Percentiles rank a stretch among this genome's conserved stretches.
Evolutionary conservation across 2,797 vertebrate species (phyloP).

Genomic region (Pipistrellus nathusii): DNA sequence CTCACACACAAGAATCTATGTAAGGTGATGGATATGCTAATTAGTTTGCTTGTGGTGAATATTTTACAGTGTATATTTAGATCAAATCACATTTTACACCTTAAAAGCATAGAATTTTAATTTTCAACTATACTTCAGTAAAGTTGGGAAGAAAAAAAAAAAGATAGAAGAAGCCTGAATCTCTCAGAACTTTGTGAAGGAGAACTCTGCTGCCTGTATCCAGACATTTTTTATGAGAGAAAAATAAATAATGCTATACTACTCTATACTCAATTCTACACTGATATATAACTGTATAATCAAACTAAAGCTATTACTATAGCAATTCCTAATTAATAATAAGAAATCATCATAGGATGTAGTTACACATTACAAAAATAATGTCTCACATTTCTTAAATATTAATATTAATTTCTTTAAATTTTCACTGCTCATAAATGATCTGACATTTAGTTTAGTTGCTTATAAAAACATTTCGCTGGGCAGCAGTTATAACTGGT

Average conservation of each 20-base stretch:
- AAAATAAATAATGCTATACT: background rate
- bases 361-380: background rate
- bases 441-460: background rate
- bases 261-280: background rate
- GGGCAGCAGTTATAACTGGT: background rate
- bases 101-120: background rate
- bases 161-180: background rate
- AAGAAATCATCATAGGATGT: background rate
- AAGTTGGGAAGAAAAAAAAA: background rate
- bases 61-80: background rate
- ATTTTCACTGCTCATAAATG: background rate
- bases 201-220: background rate
- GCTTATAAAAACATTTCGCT: background rate
- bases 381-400: background rate
- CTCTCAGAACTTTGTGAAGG: background rate
- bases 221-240: background rate
- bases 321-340: background rate
- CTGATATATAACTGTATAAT: background rate
- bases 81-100: background rate
- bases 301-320: background rate
- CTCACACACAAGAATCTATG: background rate
- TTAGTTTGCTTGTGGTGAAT: background rate
- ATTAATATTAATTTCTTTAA: constrained; percentile 1
- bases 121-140: background rate
- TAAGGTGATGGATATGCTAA: background rate